Conservation (phyloP, 1,140 invertebrate species). For the Pissodes strobi region DNA sequence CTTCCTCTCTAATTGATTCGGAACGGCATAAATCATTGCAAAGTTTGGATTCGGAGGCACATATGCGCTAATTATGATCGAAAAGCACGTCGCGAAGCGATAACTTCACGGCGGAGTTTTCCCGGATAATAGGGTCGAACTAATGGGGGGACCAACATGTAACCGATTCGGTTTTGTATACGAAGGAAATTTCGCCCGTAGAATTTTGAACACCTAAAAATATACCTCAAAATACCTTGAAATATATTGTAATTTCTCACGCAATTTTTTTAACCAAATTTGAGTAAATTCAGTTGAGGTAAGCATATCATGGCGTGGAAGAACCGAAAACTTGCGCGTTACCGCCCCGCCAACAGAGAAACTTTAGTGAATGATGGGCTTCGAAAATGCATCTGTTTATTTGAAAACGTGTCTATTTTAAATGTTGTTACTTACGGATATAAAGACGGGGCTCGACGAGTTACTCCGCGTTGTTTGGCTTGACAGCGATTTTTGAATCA, state of each 20-base stretch:
- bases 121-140: neutral
- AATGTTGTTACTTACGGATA: neutral
- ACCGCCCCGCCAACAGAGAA: neutral
- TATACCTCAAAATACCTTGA: too few relatives aligned
- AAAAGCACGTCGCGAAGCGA: neutral
- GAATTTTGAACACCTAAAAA: too few relatives aligned
- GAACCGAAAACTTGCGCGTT: too few relatives aligned
- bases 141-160: neutral
- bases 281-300: too few relatives aligned
- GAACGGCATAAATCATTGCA: neutral
- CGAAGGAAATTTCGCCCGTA: too few relatives aligned
- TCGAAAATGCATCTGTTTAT: neutral
- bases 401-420: neutral
- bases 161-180: too few relatives aligned
- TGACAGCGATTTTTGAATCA: neutral
- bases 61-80: neutral
- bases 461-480: neutral
- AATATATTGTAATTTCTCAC: too few relatives aligned
- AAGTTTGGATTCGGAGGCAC: neutral
- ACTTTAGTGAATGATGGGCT: neutral
- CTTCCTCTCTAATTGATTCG: neutral
- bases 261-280: too few relatives aligned
- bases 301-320: too few relatives aligned
- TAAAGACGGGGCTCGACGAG: too few relatives aligned
- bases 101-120: neutral